Base-by-base conservation (phyloP, 1,140 invertebrate species). In the Drosophila ironensis region DNA sequence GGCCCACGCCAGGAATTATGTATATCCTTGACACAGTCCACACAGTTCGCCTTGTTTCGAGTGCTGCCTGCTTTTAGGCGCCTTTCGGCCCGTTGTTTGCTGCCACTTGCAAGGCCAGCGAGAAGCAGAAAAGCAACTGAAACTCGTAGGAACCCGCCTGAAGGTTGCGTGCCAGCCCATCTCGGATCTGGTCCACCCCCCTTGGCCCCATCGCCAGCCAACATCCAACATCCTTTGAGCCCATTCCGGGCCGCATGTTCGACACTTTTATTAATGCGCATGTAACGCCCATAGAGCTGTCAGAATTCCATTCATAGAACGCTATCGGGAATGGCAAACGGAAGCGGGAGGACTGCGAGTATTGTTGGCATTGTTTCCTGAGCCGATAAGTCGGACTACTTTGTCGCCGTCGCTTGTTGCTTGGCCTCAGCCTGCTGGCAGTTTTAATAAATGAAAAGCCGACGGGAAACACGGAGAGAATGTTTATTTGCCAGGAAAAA, bases 251-350 rank as follows among this genome's bases (percentile, higher is more conserved):
- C 38, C 57, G 46, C 73, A 66, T 73, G 69, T 84, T 84, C 78
- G 78, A 84, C 78, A 86, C 70, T 84, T 84, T 84, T 86, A 84
- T 84, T 84, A 84, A 84, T 84, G 78, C 53, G 76, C 76, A 76
- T 75, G 72, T 82, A 76, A 68, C 72, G 80, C 78, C 64, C 60
- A 61, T 42, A 50, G 56, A 69, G 69, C 77, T 82, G 77, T 84
- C 73, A 72, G 80, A 84, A 84, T 84, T 84, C 73, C 78, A 84
- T 84, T 84, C 78, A 78, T 44, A 60, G 67, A 37, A 82, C 52
- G 80, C 51, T 64, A 72, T 82, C 69, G 61, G 47, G 51, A 33
- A 12, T 7, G 22, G 40, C 51, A 2, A 27, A 33, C 33, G 41
- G 28, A 38, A 22, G n/a, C 20, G 4, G 19, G n/a, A 45, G 17